Base-by-base conservation (phyloP, 2,113 vertebrate genomes). In the Dunckerocampus dactyliophorus region DNA sequence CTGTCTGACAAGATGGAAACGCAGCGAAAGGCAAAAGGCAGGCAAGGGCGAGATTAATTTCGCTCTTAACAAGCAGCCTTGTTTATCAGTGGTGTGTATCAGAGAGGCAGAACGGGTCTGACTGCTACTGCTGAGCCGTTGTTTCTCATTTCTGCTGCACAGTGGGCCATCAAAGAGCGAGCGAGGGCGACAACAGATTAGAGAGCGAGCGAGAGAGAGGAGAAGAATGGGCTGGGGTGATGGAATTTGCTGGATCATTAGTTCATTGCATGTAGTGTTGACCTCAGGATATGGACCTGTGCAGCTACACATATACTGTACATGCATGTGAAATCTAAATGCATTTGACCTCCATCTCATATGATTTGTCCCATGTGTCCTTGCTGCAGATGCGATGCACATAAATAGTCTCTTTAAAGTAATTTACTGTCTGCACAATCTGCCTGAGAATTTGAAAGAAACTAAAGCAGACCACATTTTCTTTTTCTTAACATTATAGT, bases 211-310 rank as follows among this genome's bases (percentile, higher is more conserved):
- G 51, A 66, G 63, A 21, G 48, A 65, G 66, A 59, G 65, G 70
- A 70, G 71, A 65, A 67, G 74, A 67, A 62, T 50, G 67, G 72
- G 74, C 71, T 57, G 59, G 67, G 75, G 76, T 76, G 72, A 69
- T 78, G 79, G 84, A 86, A 82, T 88, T 86, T 82, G 77, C 84
- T 80, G 81, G 79, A 84, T 85, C 82, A 87, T 89, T 88, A 87
- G 82, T 85, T 84, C 85, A 86, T 84, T 76, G 77, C 78, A 84
- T 87, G 84, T 85, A 72, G 85, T 80, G 79, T 82, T 89, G 86
- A 86, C 88, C 82, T 88, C 77, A 47, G 75, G 76, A 75, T 14
- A 43, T 65, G 79, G 80, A 82, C 84, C 86, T 75, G 80, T 15
- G 67, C 77, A 67, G 82, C 81, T 65, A 47, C 67, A 67, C 79